Evolutionary conservation across 2,888 invertebrate genomes (phyloP), one percentile per base, ranked within the genome.

Genomic region (Aproaerema taeniolella): DNA sequence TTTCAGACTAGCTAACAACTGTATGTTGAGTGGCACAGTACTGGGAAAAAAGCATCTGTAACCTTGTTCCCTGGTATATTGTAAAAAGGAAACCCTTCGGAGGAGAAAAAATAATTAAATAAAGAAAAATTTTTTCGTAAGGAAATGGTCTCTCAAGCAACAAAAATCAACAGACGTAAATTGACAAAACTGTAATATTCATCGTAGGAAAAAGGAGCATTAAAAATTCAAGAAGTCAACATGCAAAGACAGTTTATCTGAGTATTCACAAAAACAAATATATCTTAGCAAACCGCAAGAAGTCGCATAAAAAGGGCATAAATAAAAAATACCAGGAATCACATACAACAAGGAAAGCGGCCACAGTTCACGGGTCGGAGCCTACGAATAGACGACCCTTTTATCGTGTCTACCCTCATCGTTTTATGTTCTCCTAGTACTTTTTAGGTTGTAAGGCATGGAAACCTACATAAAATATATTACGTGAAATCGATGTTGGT

Each of bases 291-390:
- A n/a, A n/a, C n/a, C 20, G 6, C n/a, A 26, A 9, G 20, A 26
- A 26, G n/a, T n/a, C 2, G 31, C 15, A 36, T 33, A 32, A 41
- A 41, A 38, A 29, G 33, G 34, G 28, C 33, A 37, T 30, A 31
- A 33, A 40, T 34, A 34, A 34, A 20, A 20, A 20, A 6, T 6
- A 20, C 4, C 4, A 14, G 37, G 28, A 41, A 29, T 33, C 30
- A 33, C 40, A 33, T 44, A 58, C 56, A 56, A 61, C 56, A 50
- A 55, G 47, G 57, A 55, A 56, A 34, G 20, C 34, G 14, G 14
- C 25, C 54, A 54, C 58, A 56, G 60, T 71, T 73, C 61, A 72
- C 70, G 70, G 73, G 60, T 66, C 64, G 61, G 45, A 46, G 53
- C 57, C 41, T 61, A 43, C 56, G 63, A 71, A 70, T 68, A 52